Evolutionary conservation across 2,888 invertebrate genomes (phyloP).

Genomic region (Monochamus alternatus): DNA sequence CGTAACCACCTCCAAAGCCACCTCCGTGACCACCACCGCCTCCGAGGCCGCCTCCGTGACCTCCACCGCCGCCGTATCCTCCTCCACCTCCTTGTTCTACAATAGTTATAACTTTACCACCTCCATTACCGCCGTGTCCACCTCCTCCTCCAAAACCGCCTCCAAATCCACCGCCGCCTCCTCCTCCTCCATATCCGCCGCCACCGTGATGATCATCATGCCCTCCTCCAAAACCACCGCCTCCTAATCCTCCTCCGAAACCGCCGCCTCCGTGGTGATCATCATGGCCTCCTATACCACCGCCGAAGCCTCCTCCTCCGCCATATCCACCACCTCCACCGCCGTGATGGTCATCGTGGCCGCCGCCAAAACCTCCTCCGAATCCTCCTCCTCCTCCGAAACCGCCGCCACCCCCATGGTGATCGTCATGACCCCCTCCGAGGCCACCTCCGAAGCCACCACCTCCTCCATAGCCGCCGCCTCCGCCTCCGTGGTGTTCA

Average conservation of each 20-base stretch:
- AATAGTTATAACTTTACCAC: neutral
- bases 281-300: constrained; percentile 33
- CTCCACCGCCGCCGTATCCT: constrained; percentile 42
- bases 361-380: constrained; percentile 13
- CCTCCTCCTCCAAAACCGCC: constrained; percentile 28
- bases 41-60: constrained; percentile 30
- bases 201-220: constrained; percentile 33
- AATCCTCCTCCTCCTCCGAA: neutral
- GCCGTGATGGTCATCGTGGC: constrained; percentile 11
- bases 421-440: constrained; percentile 26
- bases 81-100: constrained; percentile 20
- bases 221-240: constrained; percentile 33
- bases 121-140: neutral
- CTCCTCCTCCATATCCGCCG: constrained; percentile 39
- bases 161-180: constrained; percentile 11
- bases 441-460: constrained; percentile 36
- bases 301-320: constrained; percentile 39
- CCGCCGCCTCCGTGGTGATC: constrained; percentile 34
- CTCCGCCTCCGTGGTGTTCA: constrained; percentile 27
- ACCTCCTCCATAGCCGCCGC: constrained; percentile 38
- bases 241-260: constrained; percentile 27
- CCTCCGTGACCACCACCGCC: constrained; percentile 40
- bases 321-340: constrained; percentile 10
- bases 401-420: constrained; percentile 22
- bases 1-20: constrained; percentile 36